Evolutionary conservation across 2,888 invertebrate species (phyloP).

Genomic region (Orchesella flavescens): DNA sequence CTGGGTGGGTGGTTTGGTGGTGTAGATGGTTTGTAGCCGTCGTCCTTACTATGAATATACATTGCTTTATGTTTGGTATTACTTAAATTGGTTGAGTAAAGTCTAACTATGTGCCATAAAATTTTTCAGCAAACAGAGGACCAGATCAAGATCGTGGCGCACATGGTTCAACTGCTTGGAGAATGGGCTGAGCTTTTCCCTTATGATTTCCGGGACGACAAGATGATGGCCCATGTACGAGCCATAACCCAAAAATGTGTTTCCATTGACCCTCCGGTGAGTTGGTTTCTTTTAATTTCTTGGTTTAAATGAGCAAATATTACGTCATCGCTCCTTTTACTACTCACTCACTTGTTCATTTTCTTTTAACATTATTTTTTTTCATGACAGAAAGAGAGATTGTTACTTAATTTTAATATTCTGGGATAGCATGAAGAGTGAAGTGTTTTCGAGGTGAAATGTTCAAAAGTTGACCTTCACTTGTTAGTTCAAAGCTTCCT

Average conservation of each 20-base stretch:
- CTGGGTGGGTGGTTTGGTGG: too few relatives aligned
- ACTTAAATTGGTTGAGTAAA: too few relatives aligned
- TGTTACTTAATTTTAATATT: conserved; percentile 18
- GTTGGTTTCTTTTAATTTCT: conserved; percentile 48
- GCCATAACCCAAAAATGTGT: conserved; percentile 90
- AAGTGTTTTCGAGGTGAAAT: not conserved
- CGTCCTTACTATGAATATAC: too few relatives aligned
- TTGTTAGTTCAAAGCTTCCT: not conserved
- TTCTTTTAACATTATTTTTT: not conserved
- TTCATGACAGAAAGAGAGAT: not conserved
- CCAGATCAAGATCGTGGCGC: conserved; percentile 59
- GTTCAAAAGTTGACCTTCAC: not conserved
- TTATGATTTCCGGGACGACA: conserved; percentile 96
- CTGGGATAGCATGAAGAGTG: conserved; percentile 8
- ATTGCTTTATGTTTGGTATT: not conserved
- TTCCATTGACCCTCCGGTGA: conserved; percentile 76
- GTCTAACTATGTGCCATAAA: conserved; percentile 23
- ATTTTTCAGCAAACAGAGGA: conserved; percentile 45
- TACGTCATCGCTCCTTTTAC: not conserved
- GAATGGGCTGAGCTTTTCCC: conserved; percentile 98
- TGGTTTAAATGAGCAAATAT: not conserved
- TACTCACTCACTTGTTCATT: conserved; percentile 11
- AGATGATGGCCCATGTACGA: conserved; percentile 92
- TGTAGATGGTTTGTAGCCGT: too few relatives aligned
- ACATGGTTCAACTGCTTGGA: conserved; percentile 84